Evolutionary conservation across 1,140 invertebrate species (phyloP).

Genomic region (Drosophila insularis): DNA sequence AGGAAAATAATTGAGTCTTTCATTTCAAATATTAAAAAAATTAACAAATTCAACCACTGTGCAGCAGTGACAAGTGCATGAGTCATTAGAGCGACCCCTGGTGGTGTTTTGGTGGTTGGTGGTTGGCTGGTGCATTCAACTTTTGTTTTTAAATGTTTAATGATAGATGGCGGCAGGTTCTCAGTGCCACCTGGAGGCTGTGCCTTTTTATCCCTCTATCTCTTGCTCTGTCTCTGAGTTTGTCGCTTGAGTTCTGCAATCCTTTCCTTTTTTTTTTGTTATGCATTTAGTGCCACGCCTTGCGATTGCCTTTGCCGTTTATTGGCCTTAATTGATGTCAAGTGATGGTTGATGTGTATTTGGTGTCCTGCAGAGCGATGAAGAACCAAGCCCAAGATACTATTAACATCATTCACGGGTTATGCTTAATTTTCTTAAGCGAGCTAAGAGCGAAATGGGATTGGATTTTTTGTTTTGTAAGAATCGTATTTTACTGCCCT

Average conservation of each 20-base stretch:
- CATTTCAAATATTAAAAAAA: no score
- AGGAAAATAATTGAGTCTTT: no score
- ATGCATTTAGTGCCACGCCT: conserved; percentile 8
- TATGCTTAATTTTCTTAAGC: conserved; percentile 18
- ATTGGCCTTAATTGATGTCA: conserved; percentile 20
- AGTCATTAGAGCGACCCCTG: conserved; percentile 1
- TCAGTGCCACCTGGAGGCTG: neutral
- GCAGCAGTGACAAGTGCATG: neutral
- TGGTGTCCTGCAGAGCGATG: neutral
- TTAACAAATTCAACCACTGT: no score
- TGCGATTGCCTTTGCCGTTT: neutral
- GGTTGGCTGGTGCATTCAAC: conserved; percentile 5
- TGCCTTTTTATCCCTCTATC: neutral
- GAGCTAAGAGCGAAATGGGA: conserved; percentile 8
- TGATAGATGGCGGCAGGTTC: conserved; percentile 4
- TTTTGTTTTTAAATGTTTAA: conserved; percentile 8
- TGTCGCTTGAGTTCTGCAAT: neutral
- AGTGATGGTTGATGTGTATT: conserved; percentile 12
- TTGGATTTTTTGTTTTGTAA: conserved; percentile 9
- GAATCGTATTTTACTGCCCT: conserved; percentile 10
- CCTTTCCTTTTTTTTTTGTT: no score
- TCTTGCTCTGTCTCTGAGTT: neutral
- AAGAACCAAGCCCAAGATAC: conserved; percentile 8
- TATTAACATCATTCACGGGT: conserved; percentile 9
- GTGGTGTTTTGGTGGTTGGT: neutral